phyloP scores from a whole-genome alignment of 2,888 invertebrate species.

The Hemithea aestivaria region DNA sequence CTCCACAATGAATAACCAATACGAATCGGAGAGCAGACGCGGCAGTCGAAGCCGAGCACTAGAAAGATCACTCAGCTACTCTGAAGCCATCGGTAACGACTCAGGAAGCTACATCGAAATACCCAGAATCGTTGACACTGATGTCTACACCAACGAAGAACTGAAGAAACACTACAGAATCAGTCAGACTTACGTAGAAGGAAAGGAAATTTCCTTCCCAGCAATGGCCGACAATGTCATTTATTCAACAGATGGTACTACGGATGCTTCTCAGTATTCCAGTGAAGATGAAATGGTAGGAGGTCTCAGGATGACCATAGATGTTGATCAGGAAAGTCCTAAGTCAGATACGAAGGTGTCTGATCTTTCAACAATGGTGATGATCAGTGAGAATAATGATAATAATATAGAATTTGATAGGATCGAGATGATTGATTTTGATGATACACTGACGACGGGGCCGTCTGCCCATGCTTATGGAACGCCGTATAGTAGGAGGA shows the following conservation, averaged over 20 bases:
- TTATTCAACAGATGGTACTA: slow-evolving; percentile 29
- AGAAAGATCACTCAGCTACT: slow-evolving; percentile 68
- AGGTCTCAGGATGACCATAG: slow-evolving; percentile 65
- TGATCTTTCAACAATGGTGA: slow-evolving; percentile 47
- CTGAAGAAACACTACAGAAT: slow-evolving; percentile 65
- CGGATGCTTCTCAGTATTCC: slow-evolving; percentile 50
- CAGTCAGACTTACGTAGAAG: slow-evolving; percentile 69
- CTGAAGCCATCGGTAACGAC: slow-evolving; percentile 63
- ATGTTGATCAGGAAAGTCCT: slow-evolving; percentile 55
- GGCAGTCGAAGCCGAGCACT: slow-evolving; percentile 52
- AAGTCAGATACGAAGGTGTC: slow-evolving; percentile 48
- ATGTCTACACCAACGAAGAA: slow-evolving; percentile 68
- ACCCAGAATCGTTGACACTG: slow-evolving; percentile 57
- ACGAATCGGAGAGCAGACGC: slow-evolving; percentile 42
- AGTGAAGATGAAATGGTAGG: slow-evolving; percentile 57
- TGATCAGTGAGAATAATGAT: slow-evolving; percentile 41
- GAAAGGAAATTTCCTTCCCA: slow-evolving; percentile 62
- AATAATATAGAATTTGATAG: slow-evolving; percentile 44
- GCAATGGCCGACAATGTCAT: slow-evolving; percentile 20
- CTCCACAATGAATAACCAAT: slow-evolving; percentile 32
- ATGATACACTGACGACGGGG: slow-evolving; percentile 37
- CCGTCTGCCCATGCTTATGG: slow-evolving; percentile 46
- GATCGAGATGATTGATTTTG: slow-evolving; percentile 50
- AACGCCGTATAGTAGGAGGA: slow-evolving; percentile 56
- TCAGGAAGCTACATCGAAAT: slow-evolving; percentile 64